Evolutionary conservation across 2,113 vertebrate species (phyloP), one percentile per base, ranked within the genome.

Genomic region (Phocoena sinus): DNA sequence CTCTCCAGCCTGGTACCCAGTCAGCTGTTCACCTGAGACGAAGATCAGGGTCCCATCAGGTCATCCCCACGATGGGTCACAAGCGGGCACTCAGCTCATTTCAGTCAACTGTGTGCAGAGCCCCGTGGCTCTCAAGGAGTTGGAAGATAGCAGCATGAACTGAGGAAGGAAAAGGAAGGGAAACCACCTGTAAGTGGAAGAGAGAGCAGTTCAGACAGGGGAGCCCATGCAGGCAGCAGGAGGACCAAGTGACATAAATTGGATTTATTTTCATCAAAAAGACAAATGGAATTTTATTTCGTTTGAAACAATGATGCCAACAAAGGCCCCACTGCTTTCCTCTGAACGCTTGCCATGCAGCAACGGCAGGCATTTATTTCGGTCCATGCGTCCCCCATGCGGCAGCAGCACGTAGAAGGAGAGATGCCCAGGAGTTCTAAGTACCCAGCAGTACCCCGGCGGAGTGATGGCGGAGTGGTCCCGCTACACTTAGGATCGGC

Each of bases 341-440:
- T 68, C 14, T 56, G 87, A 33, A 26, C 0, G 0, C 23, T 1
- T 36, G 60, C 28, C 13, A 18, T 8, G 3, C 12, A 33, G 36
- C 56, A 8, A 3, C 2, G 1, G 7, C 26, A 33, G 47, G 14
- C 3, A 31, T 14, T 36, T 21, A 15, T 15, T 33, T 86, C 13
- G 2, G 56, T 1, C 0, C 4, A 2, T 3, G 38, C 1, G 0
- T 28, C 3, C 8, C 10, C 2, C 25, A 31, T 14, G 28, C 0
- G 4, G 15, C 15, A 6, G 21, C 21, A 4, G 26, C 28, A 25
- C 26, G 2, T 2, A 0, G 53, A 2, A 41, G 21, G 33, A 36
- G 36, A 36, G 36, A 36, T 2, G 36, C 36, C 36, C 36, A 36
- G 36, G 36, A 36, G 36, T 36, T 36, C 36, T 36, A 36, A 36